Base-by-base conservation (phyloP, 2,797 vertebrate genomes). In the Micropoecilia bifurca region DNA sequence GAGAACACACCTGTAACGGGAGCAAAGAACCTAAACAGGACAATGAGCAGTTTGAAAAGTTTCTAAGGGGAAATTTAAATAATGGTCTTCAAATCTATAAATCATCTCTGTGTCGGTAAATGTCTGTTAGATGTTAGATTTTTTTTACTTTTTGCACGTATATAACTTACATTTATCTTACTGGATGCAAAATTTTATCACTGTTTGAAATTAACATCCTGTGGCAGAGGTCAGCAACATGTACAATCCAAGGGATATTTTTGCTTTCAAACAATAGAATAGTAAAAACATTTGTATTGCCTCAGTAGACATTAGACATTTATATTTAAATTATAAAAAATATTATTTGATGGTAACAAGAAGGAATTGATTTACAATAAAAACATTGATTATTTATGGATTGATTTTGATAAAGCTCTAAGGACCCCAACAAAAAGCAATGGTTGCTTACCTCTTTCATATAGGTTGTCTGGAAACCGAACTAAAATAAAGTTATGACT, bases 1-100 rank as follows among this genome's bases (percentile, higher is more conserved):
- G 96, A 98, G 83, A 95, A 88, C 53, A 93, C 93, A 1, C 95
- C 93, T 0, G 88, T 93, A 1, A 87, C 83, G 0, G 66, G 81
- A 48, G 84, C 84, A 10, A 88, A 78, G 55, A 43, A 55, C 39
- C 28, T 73, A 50, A 82, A 25, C 10, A 88, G 88, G 82, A 82
- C 73, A 5, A 14, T 20, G 5, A 72, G 79, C 7, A 41, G 79
- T 10, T 66, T 84, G 73, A 91, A 92, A 76, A 82, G 71, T 75
- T 90, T 90, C 45, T 93, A 28, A 83, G 79, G 46, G 39, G 14
- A 20, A 45, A 57, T 57, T 14, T 30, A 50, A 71, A 4, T 7
- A 25, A 25, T 7, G 7, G 25, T 57, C 1, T 13, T 68, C 33
- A 41, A 25, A 22, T 68, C 20, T 68, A 41, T 2, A 25, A 39